Base-by-base conservation (phyloP, 1,140 invertebrate species). In the Tetramorium simillimum region DNA sequence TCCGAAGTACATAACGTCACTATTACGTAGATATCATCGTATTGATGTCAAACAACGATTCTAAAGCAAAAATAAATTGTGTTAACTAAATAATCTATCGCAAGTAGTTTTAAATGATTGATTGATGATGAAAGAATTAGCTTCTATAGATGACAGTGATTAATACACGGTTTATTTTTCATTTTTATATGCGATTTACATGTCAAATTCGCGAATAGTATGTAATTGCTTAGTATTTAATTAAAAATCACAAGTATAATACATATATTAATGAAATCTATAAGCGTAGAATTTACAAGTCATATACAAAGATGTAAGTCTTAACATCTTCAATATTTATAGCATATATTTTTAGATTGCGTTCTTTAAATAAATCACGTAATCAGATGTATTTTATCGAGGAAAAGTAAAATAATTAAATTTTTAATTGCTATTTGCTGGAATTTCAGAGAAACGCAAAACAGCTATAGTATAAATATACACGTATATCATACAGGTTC, bases 21-120 rank as follows among this genome's bases (percentile, higher is more conserved):
- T 43, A 51, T 28, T 58, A 58, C 21, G 24, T 60, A 56, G 43
- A 28, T 67, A 56, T 85, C 53, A 67, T 53, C 73, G 49, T 73
- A 78, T 78, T 88, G 33, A 73, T 87, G 60, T 86, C 49, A 51
- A 76, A 80, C 21, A 51, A 3, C 65, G 14, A 67, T 86, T 56
- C 16, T 14, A 4, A 33, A 9, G 18, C 3, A 12, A 37, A 69
- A 72, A 63, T 81, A 63, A 62, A 86, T 88, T 75, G 67, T 46
- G 18, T 14, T 73, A 46, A n/a, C 3, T 60, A 60, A 60, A 46
- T 40, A 21, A 73, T 9, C 9, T 14, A 18, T 56, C 3, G 37
- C 16, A 73, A 72, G 53, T 18, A 21, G 9, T 70, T 69, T 28
- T 12, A 6, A 12, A 37, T 28, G 33, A 69, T 53, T 46, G 12